Percentiles rank a stretch among this genome's conserved stretches.
These are phyloP conservation scores for Heliconius sara DNA, from an alignment of 2,888 invertebrate genomes.

Conservation along the genomic window DNA sequence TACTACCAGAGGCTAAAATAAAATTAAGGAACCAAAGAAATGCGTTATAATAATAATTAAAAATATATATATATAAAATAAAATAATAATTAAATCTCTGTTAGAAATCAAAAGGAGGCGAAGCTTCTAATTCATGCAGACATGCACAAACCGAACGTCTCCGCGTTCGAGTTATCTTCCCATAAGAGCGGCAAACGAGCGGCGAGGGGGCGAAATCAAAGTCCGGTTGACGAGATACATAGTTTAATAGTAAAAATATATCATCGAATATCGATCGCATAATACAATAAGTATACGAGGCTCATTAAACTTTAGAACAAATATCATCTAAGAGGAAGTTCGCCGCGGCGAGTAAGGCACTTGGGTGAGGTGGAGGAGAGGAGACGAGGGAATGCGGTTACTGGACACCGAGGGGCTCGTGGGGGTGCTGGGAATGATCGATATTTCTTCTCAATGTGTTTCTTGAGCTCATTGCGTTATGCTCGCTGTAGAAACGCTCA, in stretches of 20 bases:
- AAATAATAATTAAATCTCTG: conserved; percentile 70
- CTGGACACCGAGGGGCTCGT: conserved; percentile 44
- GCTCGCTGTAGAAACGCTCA: conserved; percentile 88
- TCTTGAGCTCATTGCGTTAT: conserved; percentile 89
- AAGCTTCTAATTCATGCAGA: conserved; percentile 83
- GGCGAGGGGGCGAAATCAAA: conserved; percentile 60
- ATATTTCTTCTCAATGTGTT: conserved; percentile 87
- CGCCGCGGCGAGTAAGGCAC: conserved; percentile 75
- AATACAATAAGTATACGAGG: conserved; percentile 74
- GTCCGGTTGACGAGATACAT: conserved; percentile 58
- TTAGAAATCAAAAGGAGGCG: conserved; percentile 81
- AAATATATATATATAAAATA: conserved; percentile 56
- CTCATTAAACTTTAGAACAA: conserved; percentile 68
- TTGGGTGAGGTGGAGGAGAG: conserved; percentile 47
- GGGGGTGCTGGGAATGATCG: conserved; percentile 53
- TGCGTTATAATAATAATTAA: conserved; percentile 80
- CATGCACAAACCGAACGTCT: conserved; percentile 78
- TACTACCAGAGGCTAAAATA: conserved; percentile 82
- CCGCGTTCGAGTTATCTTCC: conserved; percentile 76
- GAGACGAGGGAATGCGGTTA: conserved; percentile 42
- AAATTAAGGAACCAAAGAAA: conserved; percentile 85
- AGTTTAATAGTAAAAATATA: conserved; percentile 79
- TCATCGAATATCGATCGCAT: conserved; percentile 74
- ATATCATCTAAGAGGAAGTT: conserved; percentile 76
- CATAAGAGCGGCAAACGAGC: conserved; percentile 66